A percentile compares a stretch with the other conserved stretches of the same genome.
Evolutionary conservation across 2,113 vertebrate species (phyloP).

Genomic region (Paracanthobrama guichenoti): DNA sequence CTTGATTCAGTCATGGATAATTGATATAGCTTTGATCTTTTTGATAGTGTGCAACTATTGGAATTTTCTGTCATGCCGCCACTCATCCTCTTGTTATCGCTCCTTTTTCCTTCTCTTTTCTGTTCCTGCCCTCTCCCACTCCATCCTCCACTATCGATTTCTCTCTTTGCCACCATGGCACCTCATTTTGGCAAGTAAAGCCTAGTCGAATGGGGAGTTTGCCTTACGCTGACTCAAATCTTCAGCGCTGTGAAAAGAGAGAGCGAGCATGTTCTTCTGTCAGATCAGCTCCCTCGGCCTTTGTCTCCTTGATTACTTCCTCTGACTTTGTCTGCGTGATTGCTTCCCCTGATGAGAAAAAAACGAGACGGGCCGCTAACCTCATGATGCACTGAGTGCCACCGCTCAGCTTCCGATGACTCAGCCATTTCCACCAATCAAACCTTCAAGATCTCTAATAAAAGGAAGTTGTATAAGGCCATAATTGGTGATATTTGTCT

Average conservation of each 20-base stretch:
- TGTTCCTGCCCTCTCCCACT: slow-evolving; percentile 29
- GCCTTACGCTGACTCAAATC: slow-evolving; percentile 45
- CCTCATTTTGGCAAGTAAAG: slow-evolving; percentile 24
- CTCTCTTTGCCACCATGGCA: slow-evolving; percentile 22
- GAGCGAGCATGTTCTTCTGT: slow-evolving; percentile 32
- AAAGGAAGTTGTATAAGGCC: slow-evolving; percentile 32
- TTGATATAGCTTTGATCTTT: not conserved
- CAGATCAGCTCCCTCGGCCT: slow-evolving; percentile 30
- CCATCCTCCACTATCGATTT: slow-evolving; percentile 43
- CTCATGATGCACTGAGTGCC: slow-evolving; percentile 56
- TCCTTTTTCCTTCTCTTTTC: not conserved
- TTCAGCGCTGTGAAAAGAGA: not conserved
- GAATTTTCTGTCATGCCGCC: not conserved
- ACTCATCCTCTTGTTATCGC: not conserved
- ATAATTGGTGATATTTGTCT: slow-evolving; percentile 14
- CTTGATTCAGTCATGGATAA: not conserved
- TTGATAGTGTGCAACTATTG: not conserved
- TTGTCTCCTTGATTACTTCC: slow-evolving; percentile 56
- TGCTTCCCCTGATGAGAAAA: slow-evolving; percentile 57
- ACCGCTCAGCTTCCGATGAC: slow-evolving; percentile 15
- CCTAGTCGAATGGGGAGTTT: slow-evolving; percentile 2
- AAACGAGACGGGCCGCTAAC: slow-evolving; percentile 49
- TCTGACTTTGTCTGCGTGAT: slow-evolving; percentile 57
- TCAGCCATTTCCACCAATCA: slow-evolving; percentile 40
- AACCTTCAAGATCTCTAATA: not conserved